Base-by-base conservation (phyloP, 1,140 invertebrate genomes). In the Drosophila punjabiensis region DNA sequence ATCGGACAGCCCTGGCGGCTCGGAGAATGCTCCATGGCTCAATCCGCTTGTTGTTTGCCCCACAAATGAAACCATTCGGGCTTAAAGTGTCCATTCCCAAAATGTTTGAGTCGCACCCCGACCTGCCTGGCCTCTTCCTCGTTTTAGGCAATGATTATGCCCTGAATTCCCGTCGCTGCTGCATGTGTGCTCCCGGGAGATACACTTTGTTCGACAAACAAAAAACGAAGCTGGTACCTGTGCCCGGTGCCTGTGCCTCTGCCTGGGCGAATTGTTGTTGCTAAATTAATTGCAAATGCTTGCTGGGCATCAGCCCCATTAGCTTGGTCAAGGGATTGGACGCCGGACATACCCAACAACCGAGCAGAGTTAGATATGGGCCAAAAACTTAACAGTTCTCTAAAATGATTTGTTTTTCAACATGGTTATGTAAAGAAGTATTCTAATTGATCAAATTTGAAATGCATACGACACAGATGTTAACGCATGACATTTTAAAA, bases 11-110 rank as follows among this genome's bases (percentile, higher is more conserved):
- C 58, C n/a, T 18, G n/a, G 37, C 14, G 39, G 67, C 32, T 47
- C 39, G 45, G 32, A 24, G 33, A 32, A 32, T 64, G 64, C 45
- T 24, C 35, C 35, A 52, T 52, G 70, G 67, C 37, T 28, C 35
- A 73, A 61, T 74, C 56, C 53, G 30, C 52, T 18, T 39, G 52
- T 32, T 60, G 64, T 50, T 66, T 61, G 48, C 33, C 56, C 47
- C 9, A 28, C 16, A 48, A 76, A 69, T 64, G 28, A 73, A 53
- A 56, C 56, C 48, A 82, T 77, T 81, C 20, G 61, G 53, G 73
- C 45, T 68, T 59, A 53, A 79, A 61, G 81, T 69, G 81, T 82
- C 83, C 48, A 69, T 74, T 82, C 62, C 68, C 53, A 41, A 55
- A 63, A 64, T 73, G 80, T 82, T 76, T 52, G 18, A 75, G 55